Conservation (phyloP, 2,797 vertebrate genomes). For the Eupleurogrammus muticus region DNA sequence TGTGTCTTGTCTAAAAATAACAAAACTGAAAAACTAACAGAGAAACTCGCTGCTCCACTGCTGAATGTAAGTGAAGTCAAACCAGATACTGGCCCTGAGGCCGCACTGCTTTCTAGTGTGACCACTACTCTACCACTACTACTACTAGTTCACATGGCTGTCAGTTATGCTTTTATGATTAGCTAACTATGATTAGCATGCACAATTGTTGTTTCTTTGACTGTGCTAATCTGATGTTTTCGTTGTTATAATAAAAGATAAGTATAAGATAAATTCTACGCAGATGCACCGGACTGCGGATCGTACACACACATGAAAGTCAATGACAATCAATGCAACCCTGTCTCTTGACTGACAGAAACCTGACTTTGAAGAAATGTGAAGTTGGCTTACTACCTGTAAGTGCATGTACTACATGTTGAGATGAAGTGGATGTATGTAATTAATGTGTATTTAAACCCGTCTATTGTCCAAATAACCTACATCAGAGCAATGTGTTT, state of each 20-base stretch:
- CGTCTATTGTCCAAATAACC: constrained; percentile 9
- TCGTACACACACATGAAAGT: not conserved
- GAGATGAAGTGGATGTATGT: constrained; percentile 4
- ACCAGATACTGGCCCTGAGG: too few species aligned
- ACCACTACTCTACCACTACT: too few species aligned
- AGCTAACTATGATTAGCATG: not conserved
- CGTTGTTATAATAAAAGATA: not conserved
- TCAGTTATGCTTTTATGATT: not conserved
- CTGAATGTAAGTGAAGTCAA: not conserved
- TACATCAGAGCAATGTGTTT: constrained; percentile 16
- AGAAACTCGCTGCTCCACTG: not conserved
- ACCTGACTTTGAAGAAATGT: not conserved
- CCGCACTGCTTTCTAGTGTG: not conserved
- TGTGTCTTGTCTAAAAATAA: not conserved
- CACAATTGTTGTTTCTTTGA: not conserved
- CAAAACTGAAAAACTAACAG: not conserved
- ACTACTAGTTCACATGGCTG: not conserved
- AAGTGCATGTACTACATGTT: not conserved
- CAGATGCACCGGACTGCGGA: too few species aligned
- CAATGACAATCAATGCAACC: not conserved
- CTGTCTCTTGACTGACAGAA: not conserved
- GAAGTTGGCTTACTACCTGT: not conserved
- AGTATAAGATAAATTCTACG: too few species aligned
- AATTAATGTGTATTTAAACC: constrained; percentile 6
- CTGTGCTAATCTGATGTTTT: not conserved